Conservation (phyloP, 2,888 invertebrate genomes). For the Acanthoscelides obtectus region DNA sequence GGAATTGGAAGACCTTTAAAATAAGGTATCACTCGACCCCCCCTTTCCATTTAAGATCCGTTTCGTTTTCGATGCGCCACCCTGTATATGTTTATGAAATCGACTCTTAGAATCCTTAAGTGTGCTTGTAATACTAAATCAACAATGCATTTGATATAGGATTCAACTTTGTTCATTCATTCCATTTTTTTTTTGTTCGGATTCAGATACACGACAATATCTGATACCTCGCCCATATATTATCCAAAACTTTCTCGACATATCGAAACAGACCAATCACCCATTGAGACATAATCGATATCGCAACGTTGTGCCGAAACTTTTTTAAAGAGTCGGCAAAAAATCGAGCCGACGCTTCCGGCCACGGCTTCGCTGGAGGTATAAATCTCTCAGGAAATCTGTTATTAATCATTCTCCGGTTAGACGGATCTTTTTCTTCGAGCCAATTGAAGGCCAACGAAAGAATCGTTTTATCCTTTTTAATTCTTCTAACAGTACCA, state of each 20-base stretch:
- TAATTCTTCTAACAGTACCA: not conserved
- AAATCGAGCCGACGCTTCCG: not conserved
- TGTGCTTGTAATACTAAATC: no score
- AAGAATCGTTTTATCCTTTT: not conserved
- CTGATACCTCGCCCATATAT: not conserved
- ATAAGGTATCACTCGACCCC: no score
- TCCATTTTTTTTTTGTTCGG: no score
- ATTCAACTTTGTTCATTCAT: no score
- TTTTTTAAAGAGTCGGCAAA: not conserved
- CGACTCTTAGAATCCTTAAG: no score
- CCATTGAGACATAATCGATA: not conserved
- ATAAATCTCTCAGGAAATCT: not conserved
- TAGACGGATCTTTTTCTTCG: not conserved
- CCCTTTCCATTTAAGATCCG: no score
- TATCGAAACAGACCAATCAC: not conserved
- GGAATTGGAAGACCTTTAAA: no score
- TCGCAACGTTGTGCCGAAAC: not conserved
- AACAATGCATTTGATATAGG: no score
- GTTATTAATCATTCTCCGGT: not conserved
- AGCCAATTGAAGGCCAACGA: not conserved
- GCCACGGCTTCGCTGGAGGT: not conserved
- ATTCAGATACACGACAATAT: not conserved
- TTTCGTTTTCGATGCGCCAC: no score
- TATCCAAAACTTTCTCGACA: not conserved
- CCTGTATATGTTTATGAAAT: no score